Evolutionary conservation across 30 jellyfish, hydroid and myxozoan genomes (phyloP).

Genomic region (Haliclystus octoradiatus): DNA sequence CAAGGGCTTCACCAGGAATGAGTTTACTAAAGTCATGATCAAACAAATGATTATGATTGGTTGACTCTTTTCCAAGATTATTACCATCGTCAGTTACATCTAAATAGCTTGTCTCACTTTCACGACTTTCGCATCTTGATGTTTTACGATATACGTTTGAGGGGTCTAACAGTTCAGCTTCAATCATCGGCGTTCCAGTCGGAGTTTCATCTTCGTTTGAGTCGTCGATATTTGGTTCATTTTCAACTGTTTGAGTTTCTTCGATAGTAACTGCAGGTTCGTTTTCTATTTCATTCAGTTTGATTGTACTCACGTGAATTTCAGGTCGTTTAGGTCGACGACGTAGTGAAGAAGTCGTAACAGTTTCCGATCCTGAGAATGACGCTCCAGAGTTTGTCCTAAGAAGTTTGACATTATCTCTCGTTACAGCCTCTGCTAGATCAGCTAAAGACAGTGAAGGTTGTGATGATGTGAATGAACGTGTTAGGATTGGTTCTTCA

Average conservation of each 20-base stretch:
- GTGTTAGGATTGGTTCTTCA: neutral
- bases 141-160: no score
- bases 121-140: neutral
- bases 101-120: neutral
- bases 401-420: neutral
- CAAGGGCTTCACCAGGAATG: neutral
- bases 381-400: constrained; percentile 11
- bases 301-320: neutral
- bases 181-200: no score
- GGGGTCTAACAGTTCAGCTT: no score
- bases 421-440: neutral
- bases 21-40: neutral
- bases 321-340: constrained; percentile 35
- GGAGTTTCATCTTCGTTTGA: neutral
- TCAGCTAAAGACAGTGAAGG: neutral
- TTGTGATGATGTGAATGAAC: neutral
- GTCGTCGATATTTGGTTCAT: neutral
- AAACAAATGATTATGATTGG: no score
- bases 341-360: constrained; percentile 7
- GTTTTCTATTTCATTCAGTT: neutral
- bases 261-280: neutral
- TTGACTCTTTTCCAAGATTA: neutral
- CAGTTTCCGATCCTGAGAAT: constrained; percentile 20
- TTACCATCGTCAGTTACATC: neutral
- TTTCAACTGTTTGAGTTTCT: neutral